Percentiles rank a stretch among this genome's conserved stretches.
Conservation (phyloP, 2,113 vertebrate genomes). For the Damaliscus lunatus region DNA sequence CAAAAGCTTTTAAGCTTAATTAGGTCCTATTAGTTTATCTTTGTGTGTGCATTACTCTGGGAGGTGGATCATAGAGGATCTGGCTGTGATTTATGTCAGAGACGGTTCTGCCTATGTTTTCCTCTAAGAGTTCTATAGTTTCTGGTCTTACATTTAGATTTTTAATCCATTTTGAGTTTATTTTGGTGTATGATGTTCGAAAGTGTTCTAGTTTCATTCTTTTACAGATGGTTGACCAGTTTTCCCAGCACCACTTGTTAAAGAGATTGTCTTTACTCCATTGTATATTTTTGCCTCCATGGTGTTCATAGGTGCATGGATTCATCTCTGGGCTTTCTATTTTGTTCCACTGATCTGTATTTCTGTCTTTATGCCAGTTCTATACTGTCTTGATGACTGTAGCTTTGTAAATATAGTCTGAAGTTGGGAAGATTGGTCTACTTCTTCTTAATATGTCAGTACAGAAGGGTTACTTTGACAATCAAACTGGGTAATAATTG, state of each 20-base stretch:
- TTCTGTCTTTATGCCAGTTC: neutral
- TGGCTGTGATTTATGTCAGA: no score
- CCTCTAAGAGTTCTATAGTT: no score
- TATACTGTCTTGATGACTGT: neutral
- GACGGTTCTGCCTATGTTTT: no score
- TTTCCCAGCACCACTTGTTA: neutral
- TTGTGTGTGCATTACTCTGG: no score
- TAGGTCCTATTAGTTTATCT: neutral
- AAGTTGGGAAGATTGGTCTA: neutral
- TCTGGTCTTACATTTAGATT: no score
- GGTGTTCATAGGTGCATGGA: neutral
- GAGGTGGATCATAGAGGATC: no score
- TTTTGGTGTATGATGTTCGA: no score
- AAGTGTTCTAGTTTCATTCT: neutral
- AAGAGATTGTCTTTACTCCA: neutral
- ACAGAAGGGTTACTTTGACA: neutral
- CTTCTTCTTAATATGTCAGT: neutral
- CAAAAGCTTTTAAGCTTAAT: neutral
- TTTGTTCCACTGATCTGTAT: neutral
- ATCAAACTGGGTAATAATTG: rapidly evolving
- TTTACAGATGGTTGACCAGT: neutral
- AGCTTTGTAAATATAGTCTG: neutral
- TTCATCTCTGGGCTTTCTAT: neutral
- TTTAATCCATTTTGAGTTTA: no score
- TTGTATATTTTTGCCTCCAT: neutral